phyloP scores from a whole-genome alignment of 2,888 invertebrate species.

The Apamea epomidion region DNA sequence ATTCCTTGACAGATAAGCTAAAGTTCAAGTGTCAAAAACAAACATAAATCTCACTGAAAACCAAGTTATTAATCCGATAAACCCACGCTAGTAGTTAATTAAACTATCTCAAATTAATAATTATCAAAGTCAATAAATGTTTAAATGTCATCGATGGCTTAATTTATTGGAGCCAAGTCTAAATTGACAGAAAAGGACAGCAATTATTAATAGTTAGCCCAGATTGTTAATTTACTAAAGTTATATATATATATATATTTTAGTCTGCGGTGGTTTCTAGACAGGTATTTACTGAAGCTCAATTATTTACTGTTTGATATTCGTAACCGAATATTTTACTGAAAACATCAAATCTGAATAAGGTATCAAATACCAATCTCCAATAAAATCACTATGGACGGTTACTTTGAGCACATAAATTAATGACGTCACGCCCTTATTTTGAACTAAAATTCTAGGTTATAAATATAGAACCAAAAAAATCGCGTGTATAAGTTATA shows the following conservation, averaged over 20 bases:
- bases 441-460: not conserved
- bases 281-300: slow-evolving; percentile 12
- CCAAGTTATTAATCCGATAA: slow-evolving; percentile 15
- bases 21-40: slow-evolving; percentile 27
- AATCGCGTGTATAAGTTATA: slow-evolving; percentile 32
- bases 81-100: slow-evolving; percentile 39
- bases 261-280: slow-evolving; percentile 9
- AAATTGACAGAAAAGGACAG: slow-evolving; percentile 45
- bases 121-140: slow-evolving; percentile 46
- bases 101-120: slow-evolving; percentile 47
- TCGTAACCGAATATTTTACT: not conserved
- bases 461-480: not conserved
- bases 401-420: not conserved
- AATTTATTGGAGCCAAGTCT: slow-evolving; percentile 36
- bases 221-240: slow-evolving; percentile 38
- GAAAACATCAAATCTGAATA: not conserved
- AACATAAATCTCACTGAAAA: slow-evolving; percentile 34
- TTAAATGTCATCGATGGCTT: slow-evolving; percentile 42
- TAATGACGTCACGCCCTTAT: slow-evolving; percentile 7
- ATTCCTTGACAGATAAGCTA: not conserved
- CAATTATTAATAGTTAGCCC: slow-evolving; percentile 32
- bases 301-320: slow-evolving; percentile 13
- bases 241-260: slow-evolving; percentile 20
- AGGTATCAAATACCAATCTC: not conserved
- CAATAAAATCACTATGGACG: not conserved